Evolutionary conservation across 2,113 vertebrate genomes (phyloP), one percentile per base, ranked within the genome.

Genomic region (Cygnus buccinator): DNA sequence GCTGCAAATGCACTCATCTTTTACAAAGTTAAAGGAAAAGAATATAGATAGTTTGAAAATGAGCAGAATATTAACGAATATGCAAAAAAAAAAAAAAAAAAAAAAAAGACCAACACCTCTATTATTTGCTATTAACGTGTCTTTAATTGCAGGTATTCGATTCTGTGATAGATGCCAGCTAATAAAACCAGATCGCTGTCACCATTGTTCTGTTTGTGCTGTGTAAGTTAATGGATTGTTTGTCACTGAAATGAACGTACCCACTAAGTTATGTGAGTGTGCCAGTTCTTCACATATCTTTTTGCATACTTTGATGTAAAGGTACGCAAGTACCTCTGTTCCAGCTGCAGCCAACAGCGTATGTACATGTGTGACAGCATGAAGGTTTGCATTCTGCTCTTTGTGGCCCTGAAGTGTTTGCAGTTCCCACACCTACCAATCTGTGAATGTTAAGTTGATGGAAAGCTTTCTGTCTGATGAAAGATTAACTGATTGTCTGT

Each of bases 81-180:
- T 2, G 22, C 31, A 10, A 44, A 19, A 33, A 22, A n/a, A 46
- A 25, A 35, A 35, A 35, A 35, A 62, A 6, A 26, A 4, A 62
- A 62, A 26, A 13, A 15, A 35, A 35, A 35, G 35, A 35, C 12
- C n/a, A 35, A 20, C 46, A 5, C 5, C 59, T 25, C 21, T 59
- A 1, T 52, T 22, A 1, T 12, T 55, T n/a, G 59, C 3, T 88
- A 8, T 33, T 78, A 55, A 85, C 29, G 10, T 89, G 35, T 54
- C 62, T 97, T 81, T 98, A 37, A 97, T 95, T 98, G 13, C 96
- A 99, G 99, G 99, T 95, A 98, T 99, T 95, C 98, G 99, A 86
- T 99, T 99, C 98, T 99, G 99, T 95, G 99, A 99, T 88, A 98
- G 98, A 91, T 99, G 99, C 98, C 99, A 99, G 97, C 98, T 99